Evolutionary conservation across 1,140 invertebrate genomes (phyloP).

Genomic region (Leptopilina clavipes): DNA sequence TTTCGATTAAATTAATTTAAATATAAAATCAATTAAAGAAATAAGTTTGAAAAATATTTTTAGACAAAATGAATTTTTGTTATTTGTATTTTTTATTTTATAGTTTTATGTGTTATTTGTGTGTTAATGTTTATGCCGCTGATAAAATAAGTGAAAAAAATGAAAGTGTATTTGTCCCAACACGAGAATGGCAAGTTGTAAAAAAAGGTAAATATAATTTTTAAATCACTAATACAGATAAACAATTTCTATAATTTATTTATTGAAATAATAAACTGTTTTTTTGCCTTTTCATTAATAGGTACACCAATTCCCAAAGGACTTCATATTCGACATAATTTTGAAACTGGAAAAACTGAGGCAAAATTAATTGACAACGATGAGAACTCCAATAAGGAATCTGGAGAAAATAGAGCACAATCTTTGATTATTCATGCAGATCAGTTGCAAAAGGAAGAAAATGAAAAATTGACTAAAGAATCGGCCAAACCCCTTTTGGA

Average conservation of each 20-base stretch:
- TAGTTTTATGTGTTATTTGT: background rate
- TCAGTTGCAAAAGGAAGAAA: slow-evolving; percentile 48
- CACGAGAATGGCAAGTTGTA: slow-evolving; percentile 78
- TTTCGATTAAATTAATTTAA: background rate
- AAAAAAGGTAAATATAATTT: slow-evolving; percentile 73
- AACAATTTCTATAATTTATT: background rate
- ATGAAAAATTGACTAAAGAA: slow-evolving; percentile 44
- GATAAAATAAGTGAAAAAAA: slow-evolving; percentile 55
- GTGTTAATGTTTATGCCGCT: slow-evolving; percentile 31
- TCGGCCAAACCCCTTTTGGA: slow-evolving; percentile 51
- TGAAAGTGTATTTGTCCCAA: slow-evolving; percentile 75
- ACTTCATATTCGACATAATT: slow-evolving; percentile 84
- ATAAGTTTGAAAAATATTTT: background rate
- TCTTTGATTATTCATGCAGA: slow-evolving; percentile 66
- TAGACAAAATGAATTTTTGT: background rate
- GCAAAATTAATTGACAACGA: slow-evolving; percentile 82
- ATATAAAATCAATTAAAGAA: background rate
- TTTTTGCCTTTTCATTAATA: slow-evolving; percentile 67
- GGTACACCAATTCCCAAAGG: slow-evolving; percentile 83
- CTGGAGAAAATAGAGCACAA: slow-evolving; percentile 60
- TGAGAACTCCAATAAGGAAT: slow-evolving; percentile 62
- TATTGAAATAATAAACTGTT: slow-evolving; percentile 2
- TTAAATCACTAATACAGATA: no score
- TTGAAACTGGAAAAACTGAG: slow-evolving; percentile 83
- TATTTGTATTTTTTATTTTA: background rate